Evolutionary conservation across 2,888 invertebrate genomes (phyloP).

Genomic region (Hylaea fasciaria): DNA sequence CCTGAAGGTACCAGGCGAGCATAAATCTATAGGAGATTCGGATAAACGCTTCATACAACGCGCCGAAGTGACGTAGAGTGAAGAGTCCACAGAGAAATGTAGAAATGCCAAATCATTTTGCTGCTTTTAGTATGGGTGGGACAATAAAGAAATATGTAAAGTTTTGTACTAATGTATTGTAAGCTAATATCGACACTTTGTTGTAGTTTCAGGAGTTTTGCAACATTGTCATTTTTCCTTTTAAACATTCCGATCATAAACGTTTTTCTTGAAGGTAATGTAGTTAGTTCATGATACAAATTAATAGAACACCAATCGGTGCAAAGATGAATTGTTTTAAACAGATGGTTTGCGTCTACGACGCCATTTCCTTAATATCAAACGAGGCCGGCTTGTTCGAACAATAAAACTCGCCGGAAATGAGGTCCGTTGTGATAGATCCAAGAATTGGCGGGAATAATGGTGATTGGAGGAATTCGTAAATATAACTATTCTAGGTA

Average conservation of each 20-base stretch:
- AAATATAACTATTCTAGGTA: neutral
- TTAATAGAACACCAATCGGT: neutral
- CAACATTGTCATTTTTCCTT: no score
- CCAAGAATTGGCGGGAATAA: neutral
- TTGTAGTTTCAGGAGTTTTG: no score
- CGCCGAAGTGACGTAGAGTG: neutral
- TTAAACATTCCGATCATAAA: no score
- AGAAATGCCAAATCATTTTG: no score
- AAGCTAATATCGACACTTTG: no score
- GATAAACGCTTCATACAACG: neutral
- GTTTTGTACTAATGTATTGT: no score
- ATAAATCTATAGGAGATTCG: slow-evolving; percentile 32
- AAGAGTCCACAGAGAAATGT: neutral
- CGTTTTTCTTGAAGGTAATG: no score
- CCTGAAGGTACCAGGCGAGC: slow-evolving; percentile 42
- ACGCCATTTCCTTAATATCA: slow-evolving; percentile 20
- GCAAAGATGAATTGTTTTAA: slow-evolving; percentile 5
- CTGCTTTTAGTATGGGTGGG: no score
- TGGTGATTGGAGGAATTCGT: neutral
- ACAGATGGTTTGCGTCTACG: slow-evolving; percentile 16
- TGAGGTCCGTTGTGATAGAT: slow-evolving; percentile 16
- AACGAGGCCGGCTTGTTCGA: slow-evolving; percentile 14
- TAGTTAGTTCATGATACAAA: no score
- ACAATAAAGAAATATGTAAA: no score
- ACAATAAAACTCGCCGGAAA: slow-evolving; percentile 28